Evolutionary conservation across 2,888 invertebrate species (phyloP).

Genomic region (Lasiommata megera): DNA sequence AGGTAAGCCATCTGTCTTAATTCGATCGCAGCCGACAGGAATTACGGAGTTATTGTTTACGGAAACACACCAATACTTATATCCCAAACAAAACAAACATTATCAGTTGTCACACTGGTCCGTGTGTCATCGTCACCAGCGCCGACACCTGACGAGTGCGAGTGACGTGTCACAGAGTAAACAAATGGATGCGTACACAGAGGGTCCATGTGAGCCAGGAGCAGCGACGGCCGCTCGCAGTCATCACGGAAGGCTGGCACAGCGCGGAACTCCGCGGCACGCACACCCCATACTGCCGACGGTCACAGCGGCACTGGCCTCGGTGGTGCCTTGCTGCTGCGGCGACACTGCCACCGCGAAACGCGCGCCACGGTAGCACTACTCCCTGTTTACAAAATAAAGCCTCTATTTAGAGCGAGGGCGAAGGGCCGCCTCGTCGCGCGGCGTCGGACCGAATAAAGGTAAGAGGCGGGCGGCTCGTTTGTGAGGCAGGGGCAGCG

Average conservation of each 20-base stretch:
- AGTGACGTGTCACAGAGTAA: constrained; percentile 27
- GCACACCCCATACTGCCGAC: constrained; percentile 73
- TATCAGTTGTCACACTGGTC: constrained; percentile 14
- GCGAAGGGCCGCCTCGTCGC: constrained; percentile 73
- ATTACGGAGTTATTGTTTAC: no score
- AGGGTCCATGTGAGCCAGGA: constrained; percentile 65
- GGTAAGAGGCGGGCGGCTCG: constrained; percentile 73
- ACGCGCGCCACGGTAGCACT: constrained; percentile 62
- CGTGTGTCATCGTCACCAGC: constrained; percentile 5
- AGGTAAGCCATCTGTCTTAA: no score
- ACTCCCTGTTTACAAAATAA: constrained; percentile 78
- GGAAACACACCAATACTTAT: no score
- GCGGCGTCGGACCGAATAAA: constrained; percentile 78
- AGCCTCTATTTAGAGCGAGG: constrained; percentile 78
- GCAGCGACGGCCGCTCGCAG: constrained; percentile 40
- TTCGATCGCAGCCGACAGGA: no score
- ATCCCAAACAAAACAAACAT: constrained; percentile 8
- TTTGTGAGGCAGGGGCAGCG: constrained; percentile 76
- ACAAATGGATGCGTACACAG: constrained; percentile 65
- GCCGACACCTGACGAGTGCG: constrained; percentile 5
- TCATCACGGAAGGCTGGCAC: constrained; percentile 44
- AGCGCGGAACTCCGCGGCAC: constrained; percentile 37
- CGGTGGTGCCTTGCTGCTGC: constrained; percentile 47
- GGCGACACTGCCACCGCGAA: constrained; percentile 39
- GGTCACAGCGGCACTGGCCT: constrained; percentile 54